Conservation (phyloP, 1,140 invertebrate genomes). For the Cyclargus thomasi region DNA sequence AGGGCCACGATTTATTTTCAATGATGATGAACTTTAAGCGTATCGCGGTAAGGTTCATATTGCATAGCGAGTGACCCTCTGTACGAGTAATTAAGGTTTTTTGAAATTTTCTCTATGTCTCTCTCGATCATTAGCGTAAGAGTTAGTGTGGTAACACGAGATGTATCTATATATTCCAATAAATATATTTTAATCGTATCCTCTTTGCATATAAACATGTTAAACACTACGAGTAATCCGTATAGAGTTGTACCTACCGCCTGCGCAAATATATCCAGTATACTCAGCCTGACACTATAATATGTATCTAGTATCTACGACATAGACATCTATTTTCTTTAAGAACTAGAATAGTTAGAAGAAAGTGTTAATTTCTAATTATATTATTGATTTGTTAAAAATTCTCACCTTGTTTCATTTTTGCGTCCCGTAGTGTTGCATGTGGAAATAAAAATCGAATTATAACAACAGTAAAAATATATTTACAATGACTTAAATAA, state of each 20-base stretch:
- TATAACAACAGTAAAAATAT: constrained; percentile 16
- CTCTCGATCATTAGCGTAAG: constrained; percentile 68
- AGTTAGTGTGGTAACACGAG: constrained; percentile 36
- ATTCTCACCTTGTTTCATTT: constrained; percentile 43
- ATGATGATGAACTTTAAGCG: constrained; percentile 6
- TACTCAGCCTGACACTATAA: constrained; percentile 51
- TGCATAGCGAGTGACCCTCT: constrained; percentile 24
- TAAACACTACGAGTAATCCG: constrained; percentile 38
- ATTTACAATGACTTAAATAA: constrained; percentile 14
- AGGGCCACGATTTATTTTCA: constrained; percentile 22
- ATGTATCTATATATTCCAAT: constrained; percentile 50
- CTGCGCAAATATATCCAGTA: constrained; percentile 55
- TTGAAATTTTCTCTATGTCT: constrained; percentile 68
- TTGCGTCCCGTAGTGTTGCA: constrained; percentile 15
- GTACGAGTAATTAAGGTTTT: constrained; percentile 55
- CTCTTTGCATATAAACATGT: constrained; percentile 39
- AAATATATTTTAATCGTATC: constrained; percentile 39
- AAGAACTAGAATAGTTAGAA: constrained; percentile 54
- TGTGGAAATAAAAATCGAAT: background rate
- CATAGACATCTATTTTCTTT: constrained; percentile 64
- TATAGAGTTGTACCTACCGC: constrained; percentile 57
- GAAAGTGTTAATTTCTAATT: constrained; percentile 71
- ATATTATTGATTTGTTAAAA: constrained; percentile 69
- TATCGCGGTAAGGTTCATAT: constrained; percentile 17
- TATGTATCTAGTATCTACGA: constrained; percentile 43